Evolutionary conservation across 2,888 invertebrate species (phyloP), one percentile per base, ranked within the genome.

Genomic region (Tenthredo mesomela): DNA sequence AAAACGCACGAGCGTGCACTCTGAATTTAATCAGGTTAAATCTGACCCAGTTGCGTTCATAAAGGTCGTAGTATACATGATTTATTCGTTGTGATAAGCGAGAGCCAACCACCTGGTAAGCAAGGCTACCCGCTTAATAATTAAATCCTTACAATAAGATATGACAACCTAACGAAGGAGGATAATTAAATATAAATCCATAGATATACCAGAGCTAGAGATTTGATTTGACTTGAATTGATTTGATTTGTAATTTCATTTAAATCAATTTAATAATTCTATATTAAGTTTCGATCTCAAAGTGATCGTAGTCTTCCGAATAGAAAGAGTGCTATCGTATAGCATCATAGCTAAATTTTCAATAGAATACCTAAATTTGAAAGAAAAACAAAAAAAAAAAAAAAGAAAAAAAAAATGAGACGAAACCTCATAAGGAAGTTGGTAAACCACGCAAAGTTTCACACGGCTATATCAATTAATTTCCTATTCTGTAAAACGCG

Each of bases 91-190:
- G 4, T 12, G 67, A 67, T 67, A 67, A 67, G 67, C 67, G 9
- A 29, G 37, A 40, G 37, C 33, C 37, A 70, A n/a, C 33, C 70
- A 70, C 25, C 40, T 43, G 73, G 70, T 6, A 70, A 40, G 70
- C n/a, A 70, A 40, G 7, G 4, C 12, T 25, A 15, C 25, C 21
- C 43, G 43, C 25, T n/a, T 6, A 21, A 40, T 73, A 73, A 73
- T 73, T 73, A 73, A 73, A 73, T 73, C 10, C 43, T 25, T 40
- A 40, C 73, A n/a, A 73, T 73, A 21, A 73, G 43, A 43, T 73
- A 43, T 18, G 73, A 43, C 40, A 73, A 21, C n/a, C 73, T 73
- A 21, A 73, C 43, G 43, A 43, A 73, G 21, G 21, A 73, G 18
- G n/a, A 40, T 71, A 43, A 40, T 71, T 43, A 73, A 21, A 43